Evolutionary conservation across 2,113 vertebrate species (phyloP).

Genomic region (Agelaius tricolor): DNA sequence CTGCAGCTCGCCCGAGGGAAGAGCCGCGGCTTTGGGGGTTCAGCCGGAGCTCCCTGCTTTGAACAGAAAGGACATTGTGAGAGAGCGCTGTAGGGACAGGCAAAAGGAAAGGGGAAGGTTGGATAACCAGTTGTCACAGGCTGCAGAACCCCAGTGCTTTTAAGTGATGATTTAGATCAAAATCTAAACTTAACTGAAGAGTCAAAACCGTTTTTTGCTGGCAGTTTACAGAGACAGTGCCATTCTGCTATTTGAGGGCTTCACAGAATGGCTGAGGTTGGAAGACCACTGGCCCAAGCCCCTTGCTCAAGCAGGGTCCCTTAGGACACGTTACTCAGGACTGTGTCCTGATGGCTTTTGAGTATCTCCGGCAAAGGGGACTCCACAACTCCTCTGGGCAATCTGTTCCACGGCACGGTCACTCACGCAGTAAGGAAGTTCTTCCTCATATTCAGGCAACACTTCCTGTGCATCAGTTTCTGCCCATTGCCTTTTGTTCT

Average conservation of each 20-base stretch:
- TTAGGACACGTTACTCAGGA: background rate
- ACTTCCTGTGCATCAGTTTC: background rate
- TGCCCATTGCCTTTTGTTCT: background rate
- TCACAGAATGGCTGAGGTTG: background rate
- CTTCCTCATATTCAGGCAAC: background rate
- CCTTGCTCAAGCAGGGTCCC: background rate
- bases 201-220: background rate
- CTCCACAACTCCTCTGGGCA: background rate
- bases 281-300: background rate
- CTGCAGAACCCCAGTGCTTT: background rate
- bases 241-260: background rate
- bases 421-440: background rate
- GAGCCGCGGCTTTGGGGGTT: background rate
- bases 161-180: background rate
- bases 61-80: background rate
- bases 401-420: background rate
- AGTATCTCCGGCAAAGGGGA: background rate
- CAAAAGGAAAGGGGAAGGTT: background rate
- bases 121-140: fast-evolving
- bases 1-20: background rate
- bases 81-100: background rate
- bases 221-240: background rate
- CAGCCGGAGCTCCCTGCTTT: background rate
- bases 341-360: background rate
- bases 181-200: background rate